Evolutionary conservation across 2,113 vertebrate genomes (phyloP).

Genomic region (Tamias sibiricus): DNA sequence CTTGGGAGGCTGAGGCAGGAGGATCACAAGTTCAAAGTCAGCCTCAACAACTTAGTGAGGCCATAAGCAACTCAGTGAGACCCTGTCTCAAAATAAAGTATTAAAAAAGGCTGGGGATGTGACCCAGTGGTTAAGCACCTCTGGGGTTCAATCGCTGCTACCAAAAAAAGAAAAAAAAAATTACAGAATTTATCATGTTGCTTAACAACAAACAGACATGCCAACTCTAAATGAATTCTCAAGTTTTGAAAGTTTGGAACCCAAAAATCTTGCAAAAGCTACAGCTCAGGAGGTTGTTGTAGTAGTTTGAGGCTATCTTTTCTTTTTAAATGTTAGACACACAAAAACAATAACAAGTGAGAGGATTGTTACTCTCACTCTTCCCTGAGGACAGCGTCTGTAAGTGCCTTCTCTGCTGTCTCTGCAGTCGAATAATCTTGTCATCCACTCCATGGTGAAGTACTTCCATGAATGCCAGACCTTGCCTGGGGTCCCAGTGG

Average conservation of each 20-base stretch:
- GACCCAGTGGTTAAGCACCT: no score
- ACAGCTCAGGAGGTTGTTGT: neutral
- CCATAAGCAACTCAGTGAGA: no score
- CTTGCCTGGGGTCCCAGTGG: neutral
- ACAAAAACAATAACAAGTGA: fast-evolving
- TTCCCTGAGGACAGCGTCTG: fast-evolving
- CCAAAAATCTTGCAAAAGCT: neutral
- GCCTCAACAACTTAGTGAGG: no score
- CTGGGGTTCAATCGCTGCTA: no score
- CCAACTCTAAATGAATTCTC: neutral
- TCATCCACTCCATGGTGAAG: slow-evolving; percentile 91
- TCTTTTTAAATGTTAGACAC: neutral
- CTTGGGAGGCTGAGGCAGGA: no score
- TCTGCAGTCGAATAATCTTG: slow-evolving; percentile 94
- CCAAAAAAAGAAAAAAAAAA: no score
- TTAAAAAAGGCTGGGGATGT: no score
- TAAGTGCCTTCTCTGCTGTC: neutral
- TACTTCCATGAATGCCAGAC: slow-evolving; percentile 84
- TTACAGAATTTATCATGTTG: fast-evolving
- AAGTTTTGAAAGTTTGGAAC: neutral
- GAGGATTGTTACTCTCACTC: fast-evolving
- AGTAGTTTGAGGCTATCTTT: neutral
- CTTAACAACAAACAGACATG: neutral
- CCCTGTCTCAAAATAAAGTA: no score
- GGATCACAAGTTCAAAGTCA: no score